Evolutionary conservation across 53 echinoderm and acorn worm genomes (phyloP), one percentile per base, ranked within the genome.

Genomic region (Holothuria scabra): DNA sequence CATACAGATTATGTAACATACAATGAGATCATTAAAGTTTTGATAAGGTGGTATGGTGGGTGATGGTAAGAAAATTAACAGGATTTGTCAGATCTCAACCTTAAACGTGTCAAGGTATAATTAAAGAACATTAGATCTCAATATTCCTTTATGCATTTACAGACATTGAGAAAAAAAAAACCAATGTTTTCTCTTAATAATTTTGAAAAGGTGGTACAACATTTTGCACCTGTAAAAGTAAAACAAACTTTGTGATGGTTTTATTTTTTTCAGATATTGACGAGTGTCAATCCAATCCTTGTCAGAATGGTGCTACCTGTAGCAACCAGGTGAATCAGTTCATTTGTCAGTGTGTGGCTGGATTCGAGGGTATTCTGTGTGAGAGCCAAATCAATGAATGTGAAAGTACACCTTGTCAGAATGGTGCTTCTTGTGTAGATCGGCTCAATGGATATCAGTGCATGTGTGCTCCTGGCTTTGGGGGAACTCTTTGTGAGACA

Each of bases 321-420:
- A 56, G 84, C 56, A 76, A 91, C 5, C 60, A 78, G 9, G 57
- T 88, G 1, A 34, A 80, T n/a, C 35, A 34, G 4, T 91, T 68
- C 37, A 78, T 80, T 26, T 91, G 91, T 59, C 58, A 57, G 48
- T 90, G 90, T 74, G 18, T 83, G 12, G 64, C 59, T 5, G 90
- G 86, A 38, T 90, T 74, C 32, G 32, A 41, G 13, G 90, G 90
- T 19, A 60, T 41, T 16, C 57, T 62, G 26, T 90, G 90, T 60
- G 64, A 87, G 41, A 48, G 66, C 72, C 90, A 93, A 66, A 67
- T 93, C 59, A 74, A 93, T 46, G 93, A 93, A 38, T 93, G 93
- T 60, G n/a, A 20, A n/a, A 87, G 87, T 33, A 75, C 28, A n/a
- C 90, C 93, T 28, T 93, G 93, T 59, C 71, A 60, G 67, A 90